Conservation (phyloP, 30 jellyfish, hydroid and myxozoan genomes). For the Aurelia sp. region DNA sequence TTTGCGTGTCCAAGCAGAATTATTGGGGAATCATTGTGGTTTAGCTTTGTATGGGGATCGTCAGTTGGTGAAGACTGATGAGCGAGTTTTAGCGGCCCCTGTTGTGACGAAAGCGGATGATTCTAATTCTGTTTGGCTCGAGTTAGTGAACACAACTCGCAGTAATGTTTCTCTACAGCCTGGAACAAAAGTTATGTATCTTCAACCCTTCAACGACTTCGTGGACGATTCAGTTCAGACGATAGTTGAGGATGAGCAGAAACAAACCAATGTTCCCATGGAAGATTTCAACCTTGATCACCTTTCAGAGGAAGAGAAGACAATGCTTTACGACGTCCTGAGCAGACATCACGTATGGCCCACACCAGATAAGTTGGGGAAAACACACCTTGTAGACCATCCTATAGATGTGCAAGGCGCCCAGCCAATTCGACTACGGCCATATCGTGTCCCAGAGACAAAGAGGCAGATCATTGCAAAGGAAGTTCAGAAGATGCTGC, state of each 20-base stretch:
- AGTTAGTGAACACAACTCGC: slow-evolving; percentile 67
- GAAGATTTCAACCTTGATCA: background rate
- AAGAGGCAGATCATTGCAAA: slow-evolving; percentile 43
- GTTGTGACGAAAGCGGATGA: slow-evolving; percentile 73
- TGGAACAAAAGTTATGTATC: slow-evolving; percentile 56
- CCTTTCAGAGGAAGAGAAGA: slow-evolving; percentile 11
- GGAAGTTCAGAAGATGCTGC: slow-evolving; percentile 66
- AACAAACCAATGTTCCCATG: background rate
- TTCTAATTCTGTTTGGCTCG: slow-evolving; percentile 62
- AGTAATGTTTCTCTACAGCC: slow-evolving; percentile 71
- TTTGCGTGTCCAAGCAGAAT: slow-evolving; percentile 70
- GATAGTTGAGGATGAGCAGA: too few relatives aligned
- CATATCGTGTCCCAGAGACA: slow-evolving; percentile 70
- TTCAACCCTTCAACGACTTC: slow-evolving; percentile 44
- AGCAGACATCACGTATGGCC: slow-evolving; percentile 53
- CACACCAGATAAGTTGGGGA: slow-evolving; percentile 36
- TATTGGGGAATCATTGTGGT: slow-evolving; percentile 78
- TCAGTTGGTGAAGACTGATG: slow-evolving; percentile 72
- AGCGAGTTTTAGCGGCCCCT: slow-evolving; percentile 68
- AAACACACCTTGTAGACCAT: slow-evolving; percentile 40
- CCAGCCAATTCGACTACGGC: slow-evolving; percentile 63
- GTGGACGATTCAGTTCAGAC: too few relatives aligned
- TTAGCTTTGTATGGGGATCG: slow-evolving; percentile 75
- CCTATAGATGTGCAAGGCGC: slow-evolving; percentile 53
- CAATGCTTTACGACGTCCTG: slow-evolving; percentile 4